These are phyloP conservation scores for Cnemophilus loriae DNA, from an alignment of 2,113 vertebrate genomes.

Conservation along the genomic window DNA sequence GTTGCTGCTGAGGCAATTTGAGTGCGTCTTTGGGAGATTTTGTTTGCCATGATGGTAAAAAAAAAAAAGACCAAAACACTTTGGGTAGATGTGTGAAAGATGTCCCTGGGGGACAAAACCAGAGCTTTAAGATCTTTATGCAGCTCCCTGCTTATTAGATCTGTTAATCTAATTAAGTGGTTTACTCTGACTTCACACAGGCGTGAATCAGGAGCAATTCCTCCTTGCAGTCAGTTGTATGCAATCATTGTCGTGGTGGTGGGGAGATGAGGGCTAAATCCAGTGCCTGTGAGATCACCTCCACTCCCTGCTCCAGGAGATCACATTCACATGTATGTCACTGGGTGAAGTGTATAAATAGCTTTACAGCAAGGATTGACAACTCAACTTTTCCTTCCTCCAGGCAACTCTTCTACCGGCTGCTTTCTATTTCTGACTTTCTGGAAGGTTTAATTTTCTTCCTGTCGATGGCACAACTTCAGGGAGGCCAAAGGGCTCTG, in stretches of 20 bases:
- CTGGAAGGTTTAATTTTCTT: neutral
- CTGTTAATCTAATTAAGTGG: constrained; percentile 51
- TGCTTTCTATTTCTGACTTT: neutral
- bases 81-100: neutral
- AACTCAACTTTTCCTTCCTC: neutral
- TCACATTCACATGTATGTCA: neutral
- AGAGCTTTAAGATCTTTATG: neutral
- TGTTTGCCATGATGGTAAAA: neutral
- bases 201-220: neutral
- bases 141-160: constrained; percentile 5
- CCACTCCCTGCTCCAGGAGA: neutral
- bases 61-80: neutral
- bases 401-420: neutral
- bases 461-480: neutral
- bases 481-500: neutral
- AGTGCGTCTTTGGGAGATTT: neutral
- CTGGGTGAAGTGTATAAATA: neutral
- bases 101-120: neutral
- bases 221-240: neutral
- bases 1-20: neutral
- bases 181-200: constrained; percentile 2
- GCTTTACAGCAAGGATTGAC: neutral
- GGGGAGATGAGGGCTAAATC: neutral
- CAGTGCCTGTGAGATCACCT: neutral
- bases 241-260: neutral